phyloP scores from a whole-genome alignment of 2,113 vertebrate species.

The Otolemur garnettii region DNA sequence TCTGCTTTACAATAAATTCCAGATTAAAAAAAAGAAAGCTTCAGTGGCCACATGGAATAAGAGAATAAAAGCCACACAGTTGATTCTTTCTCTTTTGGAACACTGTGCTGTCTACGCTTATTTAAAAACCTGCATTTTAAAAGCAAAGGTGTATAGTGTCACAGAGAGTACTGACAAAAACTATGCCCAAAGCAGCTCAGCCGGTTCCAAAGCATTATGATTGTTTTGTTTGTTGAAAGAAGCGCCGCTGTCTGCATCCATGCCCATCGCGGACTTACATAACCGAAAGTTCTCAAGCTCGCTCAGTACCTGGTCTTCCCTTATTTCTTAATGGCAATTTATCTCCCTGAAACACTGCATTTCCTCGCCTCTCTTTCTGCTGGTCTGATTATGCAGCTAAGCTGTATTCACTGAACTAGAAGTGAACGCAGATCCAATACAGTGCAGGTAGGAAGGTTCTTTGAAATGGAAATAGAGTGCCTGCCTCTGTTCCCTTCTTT shows the following conservation, averaged over 20 bases:
- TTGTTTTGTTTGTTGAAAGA: conserved; percentile 5
- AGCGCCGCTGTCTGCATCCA: background rate
- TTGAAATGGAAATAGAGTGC: background rate
- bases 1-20: background rate
- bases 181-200: background rate
- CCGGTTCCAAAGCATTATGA: background rate
- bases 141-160: background rate
- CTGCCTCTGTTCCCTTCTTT: background rate
- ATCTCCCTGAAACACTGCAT: background rate
- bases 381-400: background rate
- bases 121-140: conserved; percentile 7
- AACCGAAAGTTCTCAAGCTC: background rate
- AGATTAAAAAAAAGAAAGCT: conserved; percentile 20
- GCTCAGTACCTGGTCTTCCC: background rate
- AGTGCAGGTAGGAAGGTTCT: background rate
- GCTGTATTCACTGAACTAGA: background rate
- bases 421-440: background rate
- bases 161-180: background rate
- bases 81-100: background rate
- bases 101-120: background rate
- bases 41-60: background rate
- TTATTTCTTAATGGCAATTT: background rate
- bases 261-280: background rate
- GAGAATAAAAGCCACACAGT: background rate
- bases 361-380: background rate